Evolutionary conservation across 2,797 vertebrate genomes (phyloP), one percentile per base, ranked within the genome.

Genomic region (Alectoris magna): DNA sequence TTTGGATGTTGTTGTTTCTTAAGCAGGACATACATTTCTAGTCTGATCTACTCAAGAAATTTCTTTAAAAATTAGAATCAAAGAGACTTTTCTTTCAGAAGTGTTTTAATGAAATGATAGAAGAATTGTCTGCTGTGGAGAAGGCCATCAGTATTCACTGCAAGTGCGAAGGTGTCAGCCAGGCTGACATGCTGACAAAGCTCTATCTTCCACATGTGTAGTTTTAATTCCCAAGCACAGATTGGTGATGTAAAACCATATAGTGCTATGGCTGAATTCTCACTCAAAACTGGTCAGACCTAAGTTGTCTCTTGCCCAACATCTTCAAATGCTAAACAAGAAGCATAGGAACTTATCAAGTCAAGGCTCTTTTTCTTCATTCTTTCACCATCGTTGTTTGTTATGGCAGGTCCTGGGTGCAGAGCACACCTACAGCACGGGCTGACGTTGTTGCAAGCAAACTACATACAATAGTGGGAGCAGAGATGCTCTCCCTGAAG

Each of bases 101-200:
- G 58, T 69, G 22, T 83, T 94, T 85, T 80, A 94, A 81, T 27
- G 77, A 90, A 78, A 76, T 24, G 0, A 15, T 56, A 63, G 59
- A 79, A 91, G 67, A 90, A 76, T 31, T 76, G 23, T 44, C 51
- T 93, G 72, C 49, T 56, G 4, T 23, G 51, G 67, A 81, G 68
- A 82, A 84, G 51, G 70, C 55, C 76, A 96, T 97, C 94, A 77
- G 92, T 76, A 95, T 97, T 95, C 94, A 59, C 11, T 38, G 64
- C 59, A 53, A 78, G 79, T 51, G 72, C 81, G 92, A 94, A 94
- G 84, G 87, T 90, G 76, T 90, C 6, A 2, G 81, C 51, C 24
- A 23, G 71, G 85, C 78, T 95, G 97, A 95, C 88, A 70, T 16
- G n/a, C 86, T 96, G 95, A 94, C 94, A 95, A 24, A 78, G 41